phyloP scores from a whole-genome alignment of 2,797 vertebrate species.

The Leptodactylus fallax region DNA sequence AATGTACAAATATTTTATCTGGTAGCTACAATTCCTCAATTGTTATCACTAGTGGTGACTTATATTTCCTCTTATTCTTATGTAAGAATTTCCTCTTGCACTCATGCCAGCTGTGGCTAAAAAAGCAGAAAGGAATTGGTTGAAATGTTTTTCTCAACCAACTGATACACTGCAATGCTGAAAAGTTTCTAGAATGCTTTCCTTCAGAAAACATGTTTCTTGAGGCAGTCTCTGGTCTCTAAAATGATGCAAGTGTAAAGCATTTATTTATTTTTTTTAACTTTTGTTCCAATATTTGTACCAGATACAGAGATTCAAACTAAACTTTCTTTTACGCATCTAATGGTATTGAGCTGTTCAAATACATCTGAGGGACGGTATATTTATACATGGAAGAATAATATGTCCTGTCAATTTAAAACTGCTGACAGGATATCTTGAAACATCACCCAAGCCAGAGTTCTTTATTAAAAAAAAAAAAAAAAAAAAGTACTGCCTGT shows the following conservation, averaged over 20 bases:
- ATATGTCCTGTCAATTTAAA: constrained; percentile 29
- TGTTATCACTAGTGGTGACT: background rate
- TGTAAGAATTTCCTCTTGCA: constrained; percentile 6
- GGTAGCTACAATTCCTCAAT: background rate
- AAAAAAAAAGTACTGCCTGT: constrained; percentile 22
- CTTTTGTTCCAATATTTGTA: constrained; percentile 18
- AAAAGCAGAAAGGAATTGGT: constrained; percentile 7
- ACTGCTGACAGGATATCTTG: constrained; percentile 35
- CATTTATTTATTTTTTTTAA: background rate
- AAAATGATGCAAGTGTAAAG: background rate
- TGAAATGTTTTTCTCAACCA: background rate
- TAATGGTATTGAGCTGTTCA: background rate
- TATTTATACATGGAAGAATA: constrained; percentile 31
- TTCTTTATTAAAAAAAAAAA: constrained; percentile 51
- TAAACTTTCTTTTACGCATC: constrained; percentile 3
- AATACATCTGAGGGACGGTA: constrained; percentile 16
- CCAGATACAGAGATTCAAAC: background rate
- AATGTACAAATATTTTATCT: background rate
- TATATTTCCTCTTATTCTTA: constrained; percentile 13
- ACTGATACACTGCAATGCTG: background rate
- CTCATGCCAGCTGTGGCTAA: background rate
- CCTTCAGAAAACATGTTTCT: background rate
- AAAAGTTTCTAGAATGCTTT: background rate
- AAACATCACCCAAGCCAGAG: constrained; percentile 23
- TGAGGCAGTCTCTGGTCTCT: background rate